Percentiles rank a stretch among this genome's conserved stretches.
phyloP scores from a whole-genome alignment of 2,113 vertebrate species.

The Castor canadensis region DNA sequence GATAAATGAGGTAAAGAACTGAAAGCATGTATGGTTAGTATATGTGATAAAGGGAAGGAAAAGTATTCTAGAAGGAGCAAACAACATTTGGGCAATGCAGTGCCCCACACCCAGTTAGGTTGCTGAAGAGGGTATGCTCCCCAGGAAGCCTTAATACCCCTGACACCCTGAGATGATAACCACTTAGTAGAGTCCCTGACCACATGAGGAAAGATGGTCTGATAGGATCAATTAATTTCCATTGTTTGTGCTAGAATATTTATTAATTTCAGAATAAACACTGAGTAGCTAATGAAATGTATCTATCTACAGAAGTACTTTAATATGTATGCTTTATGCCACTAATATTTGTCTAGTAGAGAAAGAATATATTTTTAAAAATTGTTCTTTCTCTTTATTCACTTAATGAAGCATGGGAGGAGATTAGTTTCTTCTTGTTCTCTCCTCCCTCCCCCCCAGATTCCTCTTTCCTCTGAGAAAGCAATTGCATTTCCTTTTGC shows the following conservation, averaged over 20 bases:
- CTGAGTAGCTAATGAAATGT: not conserved
- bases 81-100: no score
- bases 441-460: not conserved
- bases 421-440: not conserved
- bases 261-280: constrained; percentile 32
- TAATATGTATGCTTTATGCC: constrained; percentile 46
- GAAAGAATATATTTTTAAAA: not conserved
- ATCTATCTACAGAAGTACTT: constrained; percentile 39
- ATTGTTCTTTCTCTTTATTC: not conserved
- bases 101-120: not conserved
- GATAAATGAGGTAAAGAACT: not conserved
- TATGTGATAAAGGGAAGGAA: not conserved
- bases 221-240: not conserved
- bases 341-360: not conserved
- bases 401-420: not conserved
- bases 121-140: no score
- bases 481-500: not conserved
- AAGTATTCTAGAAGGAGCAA: not conserved
- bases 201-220: not conserved
- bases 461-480: not conserved
- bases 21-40: not conserved
- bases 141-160: not conserved
- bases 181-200: not conserved
- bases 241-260: not conserved
- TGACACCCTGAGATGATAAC: not conserved